Conservation (phyloP, 2,888 invertebrate species). For the Drosophila setosimentum region DNA sequence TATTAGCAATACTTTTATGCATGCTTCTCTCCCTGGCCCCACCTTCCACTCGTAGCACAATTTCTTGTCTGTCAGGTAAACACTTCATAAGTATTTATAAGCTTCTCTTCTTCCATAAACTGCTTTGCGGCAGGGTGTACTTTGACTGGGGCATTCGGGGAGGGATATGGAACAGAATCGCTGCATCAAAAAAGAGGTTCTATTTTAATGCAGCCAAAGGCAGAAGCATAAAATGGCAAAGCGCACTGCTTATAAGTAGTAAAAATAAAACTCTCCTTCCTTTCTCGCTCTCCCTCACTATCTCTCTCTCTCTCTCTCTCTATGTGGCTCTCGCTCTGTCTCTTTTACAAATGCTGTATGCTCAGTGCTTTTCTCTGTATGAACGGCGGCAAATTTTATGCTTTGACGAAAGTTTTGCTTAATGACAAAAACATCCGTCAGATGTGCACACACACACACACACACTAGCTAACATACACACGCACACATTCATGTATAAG, state of each 20-base stretch:
- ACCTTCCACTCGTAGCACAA: neutral
- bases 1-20: slow-evolving; percentile 60
- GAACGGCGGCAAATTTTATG: slow-evolving; percentile 64
- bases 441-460: slow-evolving; percentile 29
- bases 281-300: neutral
- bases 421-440: slow-evolving; percentile 72
- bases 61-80: slow-evolving; percentile 36
- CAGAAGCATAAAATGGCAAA: slow-evolving; percentile 64
- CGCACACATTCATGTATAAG: slow-evolving; percentile 35
- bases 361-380: slow-evolving; percentile 27
- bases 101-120: slow-evolving; percentile 37
- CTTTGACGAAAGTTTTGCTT: slow-evolving; percentile 75
- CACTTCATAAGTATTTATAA: slow-evolving; percentile 64
- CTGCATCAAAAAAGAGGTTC: slow-evolving; percentile 57
- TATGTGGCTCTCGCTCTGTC: neutral
- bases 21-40: slow-evolving; percentile 9
- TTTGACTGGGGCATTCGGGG: neutral
- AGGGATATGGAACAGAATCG: slow-evolving; percentile 7
- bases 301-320: no score
- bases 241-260: slow-evolving; percentile 61
- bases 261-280: slow-evolving; percentile 41
- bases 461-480: neutral
- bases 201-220: slow-evolving; percentile 66
- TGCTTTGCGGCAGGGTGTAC: slow-evolving; percentile 24
- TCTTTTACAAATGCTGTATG: neutral